Percentiles rank a stretch among this genome's conserved stretches.
Evolutionary conservation across 2,888 invertebrate genomes (phyloP).

Genomic region (Leptothorax acervorum): DNA sequence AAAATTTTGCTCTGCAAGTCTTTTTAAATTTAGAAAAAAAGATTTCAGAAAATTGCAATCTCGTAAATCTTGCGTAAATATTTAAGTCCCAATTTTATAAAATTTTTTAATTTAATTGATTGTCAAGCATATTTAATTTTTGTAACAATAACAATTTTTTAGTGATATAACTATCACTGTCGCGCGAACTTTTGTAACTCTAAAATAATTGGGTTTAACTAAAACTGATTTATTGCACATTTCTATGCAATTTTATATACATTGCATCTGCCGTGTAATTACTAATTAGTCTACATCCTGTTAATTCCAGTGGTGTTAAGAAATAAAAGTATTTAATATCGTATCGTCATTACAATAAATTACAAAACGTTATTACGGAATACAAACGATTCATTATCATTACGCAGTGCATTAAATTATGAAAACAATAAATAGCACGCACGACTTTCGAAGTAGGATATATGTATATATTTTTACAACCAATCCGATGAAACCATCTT

Average conservation of each 20-base stretch:
- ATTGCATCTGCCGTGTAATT: not conserved
- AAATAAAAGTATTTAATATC: slow-evolving; percentile 23
- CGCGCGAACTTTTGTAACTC: not conserved
- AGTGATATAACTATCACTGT: not conserved
- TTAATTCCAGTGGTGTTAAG: not conserved
- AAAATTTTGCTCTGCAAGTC: not conserved
- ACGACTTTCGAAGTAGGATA: slow-evolving; percentile 50
- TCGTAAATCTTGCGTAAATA: not conserved
- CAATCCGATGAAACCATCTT: slow-evolving; percentile 57
- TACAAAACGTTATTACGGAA: slow-evolving; percentile 28
- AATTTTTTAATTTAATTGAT: not conserved
- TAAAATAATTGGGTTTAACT: not conserved
- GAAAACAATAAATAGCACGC: slow-evolving; percentile 72
- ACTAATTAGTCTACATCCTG: slow-evolving; percentile 11
- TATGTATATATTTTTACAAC: slow-evolving; percentile 56
- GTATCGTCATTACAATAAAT: slow-evolving; percentile 43
- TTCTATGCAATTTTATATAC: slow-evolving; percentile 18
- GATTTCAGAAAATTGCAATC: not conserved
- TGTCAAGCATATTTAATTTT: not conserved
- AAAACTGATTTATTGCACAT: not conserved
- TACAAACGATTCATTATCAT: slow-evolving; percentile 40
- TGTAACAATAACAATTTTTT: slow-evolving; percentile 1
- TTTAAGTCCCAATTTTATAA: not conserved
- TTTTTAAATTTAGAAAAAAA: not conserved
- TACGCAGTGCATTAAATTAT: slow-evolving; percentile 67